A percentile compares a stretch with the other conserved stretches of the same genome.
phyloP scores from a whole-genome alignment of 2,113 vertebrate genomes.

The Pandion haliaetus region DNA sequence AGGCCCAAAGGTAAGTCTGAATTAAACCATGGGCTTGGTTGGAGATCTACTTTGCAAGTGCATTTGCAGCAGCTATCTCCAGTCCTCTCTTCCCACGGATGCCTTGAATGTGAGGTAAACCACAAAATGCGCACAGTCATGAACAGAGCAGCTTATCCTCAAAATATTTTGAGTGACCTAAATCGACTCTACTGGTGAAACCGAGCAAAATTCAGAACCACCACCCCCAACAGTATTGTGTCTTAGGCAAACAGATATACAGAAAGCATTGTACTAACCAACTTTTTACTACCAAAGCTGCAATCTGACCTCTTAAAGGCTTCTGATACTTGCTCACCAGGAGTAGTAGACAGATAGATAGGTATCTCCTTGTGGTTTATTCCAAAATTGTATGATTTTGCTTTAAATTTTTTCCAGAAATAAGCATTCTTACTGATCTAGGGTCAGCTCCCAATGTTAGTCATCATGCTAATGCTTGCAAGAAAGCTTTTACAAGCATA shows the following conservation, averaged over 20 bases:
- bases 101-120: not conserved
- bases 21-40: not conserved
- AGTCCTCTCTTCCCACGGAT: not conserved
- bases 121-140: not conserved
- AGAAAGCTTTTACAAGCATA: not conserved
- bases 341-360: fast-evolving
- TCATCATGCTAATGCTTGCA: not conserved
- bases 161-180: not conserved
- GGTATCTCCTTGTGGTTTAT: not conserved
- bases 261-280: too few species aligned
- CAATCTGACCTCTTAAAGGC: not conserved
- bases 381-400: not conserved
- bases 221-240: not conserved
- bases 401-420: not conserved
- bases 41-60: not conserved
- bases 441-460: not conserved
- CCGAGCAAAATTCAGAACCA: not conserved
- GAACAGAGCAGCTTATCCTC: not conserved
- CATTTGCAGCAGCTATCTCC: not conserved
- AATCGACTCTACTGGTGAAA: not conserved
- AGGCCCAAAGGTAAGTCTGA: not conserved
- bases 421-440: not conserved
- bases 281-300: not conserved
- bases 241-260: too few species aligned
- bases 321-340: not conserved